These are phyloP conservation scores for Girardia tigrina DNA, from an alignment of 2,888 invertebrate species.

Conservation along the genomic window DNA sequence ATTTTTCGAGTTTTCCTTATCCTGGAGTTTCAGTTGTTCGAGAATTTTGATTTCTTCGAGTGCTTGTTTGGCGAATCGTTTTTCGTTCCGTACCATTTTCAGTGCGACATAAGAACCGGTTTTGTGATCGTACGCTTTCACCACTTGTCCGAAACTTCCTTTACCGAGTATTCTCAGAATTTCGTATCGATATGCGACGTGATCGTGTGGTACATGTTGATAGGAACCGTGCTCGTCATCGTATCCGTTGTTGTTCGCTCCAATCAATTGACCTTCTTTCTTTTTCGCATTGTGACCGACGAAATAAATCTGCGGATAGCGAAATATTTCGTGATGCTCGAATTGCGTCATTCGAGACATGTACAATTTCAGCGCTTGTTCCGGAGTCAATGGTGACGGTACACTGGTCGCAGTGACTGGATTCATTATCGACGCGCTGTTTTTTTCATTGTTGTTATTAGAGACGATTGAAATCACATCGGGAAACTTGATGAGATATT, in stretches of 20 bases:
- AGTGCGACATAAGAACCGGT: constrained; percentile 78
- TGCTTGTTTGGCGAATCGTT: constrained; percentile 83
- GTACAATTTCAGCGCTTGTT: constrained; percentile 52
- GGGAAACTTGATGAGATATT: too few species aligned
- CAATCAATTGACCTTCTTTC: constrained; percentile 62
- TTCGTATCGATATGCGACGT: constrained; percentile 83
- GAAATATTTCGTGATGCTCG: constrained; percentile 88
- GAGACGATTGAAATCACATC: too few species aligned
- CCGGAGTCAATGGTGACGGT: constrained; percentile 40
- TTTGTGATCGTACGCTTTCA: constrained; percentile 89
- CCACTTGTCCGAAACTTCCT: constrained; percentile 87
- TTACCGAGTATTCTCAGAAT: constrained; percentile 87
- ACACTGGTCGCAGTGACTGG: background rate
- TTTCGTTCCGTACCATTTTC: constrained; percentile 84
- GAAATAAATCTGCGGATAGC: constrained; percentile 75
- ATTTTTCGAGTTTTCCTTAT: constrained; percentile 85
- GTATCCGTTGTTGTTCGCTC: constrained; percentile 79
- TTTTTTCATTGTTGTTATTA: background rate
- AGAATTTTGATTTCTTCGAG: constrained; percentile 80
- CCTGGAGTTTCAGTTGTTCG: constrained; percentile 76
- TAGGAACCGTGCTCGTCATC: constrained; percentile 97
- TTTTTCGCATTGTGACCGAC: constrained; percentile 91
- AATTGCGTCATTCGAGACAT: constrained; percentile 73
- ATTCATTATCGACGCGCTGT: too few species aligned
- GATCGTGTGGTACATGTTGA: constrained; percentile 89